phyloP scores from a whole-genome alignment of 2,797 vertebrate species.

The Schizothorax lantsangensis region DNA sequence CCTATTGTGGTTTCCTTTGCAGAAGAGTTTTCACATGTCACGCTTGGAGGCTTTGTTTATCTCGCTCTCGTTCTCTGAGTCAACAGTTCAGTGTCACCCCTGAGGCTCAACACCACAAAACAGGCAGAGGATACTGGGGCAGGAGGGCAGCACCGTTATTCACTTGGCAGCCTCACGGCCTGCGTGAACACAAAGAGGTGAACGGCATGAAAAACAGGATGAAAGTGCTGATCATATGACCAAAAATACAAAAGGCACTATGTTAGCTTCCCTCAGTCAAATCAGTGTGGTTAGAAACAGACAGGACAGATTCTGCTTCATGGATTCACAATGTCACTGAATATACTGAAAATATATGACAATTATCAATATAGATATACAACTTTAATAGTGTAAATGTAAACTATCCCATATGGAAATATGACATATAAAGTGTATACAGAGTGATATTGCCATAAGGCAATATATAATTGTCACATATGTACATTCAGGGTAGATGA shows the following conservation, averaged over 20 bases:
- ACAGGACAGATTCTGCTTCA: background rate
- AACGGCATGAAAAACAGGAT: constrained; percentile 46
- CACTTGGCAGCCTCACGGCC: background rate
- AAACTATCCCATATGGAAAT: background rate
- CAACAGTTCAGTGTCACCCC: background rate
- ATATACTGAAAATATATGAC: background rate
- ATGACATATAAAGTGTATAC: background rate
- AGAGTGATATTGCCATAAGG: too few species aligned
- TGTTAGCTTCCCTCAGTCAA: constrained; percentile 1
- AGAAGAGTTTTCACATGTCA: background rate
- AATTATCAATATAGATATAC: background rate
- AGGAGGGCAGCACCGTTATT: constrained; percentile 23
- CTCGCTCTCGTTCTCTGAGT: background rate
- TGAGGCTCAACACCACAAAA: constrained; percentile 10
- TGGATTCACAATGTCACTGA: background rate
- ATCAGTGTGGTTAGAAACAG: constrained; percentile 11
- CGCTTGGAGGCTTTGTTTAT: constrained; percentile 7
- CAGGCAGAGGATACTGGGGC: constrained; percentile 29
- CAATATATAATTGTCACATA: too few species aligned
- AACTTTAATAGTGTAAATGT: background rate
- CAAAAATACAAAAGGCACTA: constrained; percentile 1
- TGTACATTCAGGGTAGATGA: too few species aligned
- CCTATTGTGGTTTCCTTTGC: background rate
- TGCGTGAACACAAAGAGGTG: constrained; percentile 26
- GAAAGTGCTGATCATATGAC: constrained; percentile 40